Conservation (phyloP, 2,797 vertebrate species). For the Sebastes iracundus region DNA sequence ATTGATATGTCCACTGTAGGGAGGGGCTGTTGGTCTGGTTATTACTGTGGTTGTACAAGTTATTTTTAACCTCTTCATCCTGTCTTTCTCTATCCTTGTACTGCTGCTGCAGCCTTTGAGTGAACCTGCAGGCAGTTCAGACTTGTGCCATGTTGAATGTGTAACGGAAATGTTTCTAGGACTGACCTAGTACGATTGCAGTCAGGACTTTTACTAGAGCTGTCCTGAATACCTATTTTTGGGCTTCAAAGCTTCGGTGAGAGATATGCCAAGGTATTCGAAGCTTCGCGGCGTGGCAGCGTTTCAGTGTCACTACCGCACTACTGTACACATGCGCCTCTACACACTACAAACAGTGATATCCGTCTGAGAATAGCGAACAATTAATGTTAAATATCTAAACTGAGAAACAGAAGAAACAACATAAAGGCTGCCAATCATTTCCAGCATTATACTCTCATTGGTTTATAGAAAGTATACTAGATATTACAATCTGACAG, state of each 20-base stretch:
- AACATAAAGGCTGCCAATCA: conserved; percentile 3
- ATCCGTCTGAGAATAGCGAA: too few relatives aligned
- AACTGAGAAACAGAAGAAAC: neutral
- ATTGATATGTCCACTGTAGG: neutral
- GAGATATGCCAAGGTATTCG: too few relatives aligned
- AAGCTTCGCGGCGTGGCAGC: too few relatives aligned
- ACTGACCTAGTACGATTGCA: neutral
- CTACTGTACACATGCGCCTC: too few relatives aligned
- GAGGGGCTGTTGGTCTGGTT: neutral
- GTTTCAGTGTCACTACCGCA: too few relatives aligned
- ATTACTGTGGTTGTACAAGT: neutral
- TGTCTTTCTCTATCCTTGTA: neutral
- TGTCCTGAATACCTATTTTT: too few relatives aligned
- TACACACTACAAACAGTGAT: too few relatives aligned
- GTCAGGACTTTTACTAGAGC: too few relatives aligned
- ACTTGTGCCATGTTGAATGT: neutral
- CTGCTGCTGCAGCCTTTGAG: neutral
- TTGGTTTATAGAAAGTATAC: conserved; percentile 5
- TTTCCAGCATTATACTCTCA: conserved; percentile 1
- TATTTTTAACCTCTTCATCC: neutral
- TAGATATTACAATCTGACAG: neutral
- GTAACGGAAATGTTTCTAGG: neutral
- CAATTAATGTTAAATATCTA: neutral
- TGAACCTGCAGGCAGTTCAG: neutral
- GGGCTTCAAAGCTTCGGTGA: too few relatives aligned